A percentile compares a stretch with the other conserved stretches of the same genome.
Evolutionary conservation across 2,888 invertebrate genomes (phyloP).

Genomic region (Diploptera punctata): DNA sequence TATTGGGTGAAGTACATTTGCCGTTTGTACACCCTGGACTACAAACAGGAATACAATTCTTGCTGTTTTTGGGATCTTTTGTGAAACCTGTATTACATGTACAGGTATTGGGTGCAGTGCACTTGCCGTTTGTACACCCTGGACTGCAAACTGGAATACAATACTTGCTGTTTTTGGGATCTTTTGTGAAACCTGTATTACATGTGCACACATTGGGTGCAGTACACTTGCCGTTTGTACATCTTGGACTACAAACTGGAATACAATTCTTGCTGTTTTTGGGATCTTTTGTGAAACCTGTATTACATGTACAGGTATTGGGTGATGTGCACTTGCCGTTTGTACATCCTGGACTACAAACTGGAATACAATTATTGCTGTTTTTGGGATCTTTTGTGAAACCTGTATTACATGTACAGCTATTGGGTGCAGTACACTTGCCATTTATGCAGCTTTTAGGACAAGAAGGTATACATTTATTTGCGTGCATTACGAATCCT

Average conservation of each 20-base stretch:
- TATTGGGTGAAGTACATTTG: conserved; percentile 41
- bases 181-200: neutral
- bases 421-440: neutral
- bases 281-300: neutral
- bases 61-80: neutral
- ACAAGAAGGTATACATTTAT: neutral
- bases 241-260: neutral
- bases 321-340: conserved; percentile 10
- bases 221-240: neutral
- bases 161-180: neutral
- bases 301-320: neutral
- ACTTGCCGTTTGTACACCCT: neutral
- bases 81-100: neutral
- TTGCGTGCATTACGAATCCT: neutral
- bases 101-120: neutral
- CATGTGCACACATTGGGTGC: conserved; percentile 5
- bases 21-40: conserved; percentile 3
- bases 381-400: neutral
- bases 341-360: neutral
- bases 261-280: neutral
- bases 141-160: neutral
- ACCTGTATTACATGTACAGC: neutral
- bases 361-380: neutral
- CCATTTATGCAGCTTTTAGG: neutral
- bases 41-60: neutral